Base-by-base conservation (phyloP, 2,113 vertebrate genomes). In the Hippocampus comes region DNA sequence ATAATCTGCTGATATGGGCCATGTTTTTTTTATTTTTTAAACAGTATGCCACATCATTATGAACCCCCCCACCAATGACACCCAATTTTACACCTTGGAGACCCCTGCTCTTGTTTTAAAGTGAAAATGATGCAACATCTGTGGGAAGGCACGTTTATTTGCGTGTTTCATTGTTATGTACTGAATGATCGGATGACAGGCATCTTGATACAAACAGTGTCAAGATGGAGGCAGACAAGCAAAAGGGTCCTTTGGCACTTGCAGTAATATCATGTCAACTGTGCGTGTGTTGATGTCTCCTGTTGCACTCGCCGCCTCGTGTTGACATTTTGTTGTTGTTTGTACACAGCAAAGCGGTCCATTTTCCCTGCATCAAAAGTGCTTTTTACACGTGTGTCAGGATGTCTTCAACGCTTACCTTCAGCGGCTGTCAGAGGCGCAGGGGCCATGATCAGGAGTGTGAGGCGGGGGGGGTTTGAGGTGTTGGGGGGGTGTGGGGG, bases 401-500 rank as follows among this genome's bases (percentile, higher is more conserved):
- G 85, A 83, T 91, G 90, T 91, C 91, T 92, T 92, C 89, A 83
- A 88, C 89, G 90, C 90, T 93, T 91, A 90, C 89, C 89, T 92
- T 91, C 88, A 91, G 83, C 89, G 89, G 59, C 88, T 92, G 91
- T 91, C 91, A 93, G 90, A 78, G 75, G 89, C 87, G 88, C 87
- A 77, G 84, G 87, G 86, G 84, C 84, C 70, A 71, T 81, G 83
- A 81, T 90, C 84, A 66, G 77, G 82, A 85, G 89, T 79, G 82
- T 85, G 82, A 84, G 80, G 85, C 82, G 86, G 84, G 87, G 82
- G 84, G 81, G 87, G 84, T 42, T 43, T 43, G 63, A 23, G 56
- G 56, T 15, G 56, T 59, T 65, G 21, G 21, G 63, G 15, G 2
- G 30, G 59, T 4, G 3, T 18, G 30, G 34, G 20, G 34, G 17